Conservation (phyloP, 2,888 invertebrate genomes). For the Allacma fusca region DNA sequence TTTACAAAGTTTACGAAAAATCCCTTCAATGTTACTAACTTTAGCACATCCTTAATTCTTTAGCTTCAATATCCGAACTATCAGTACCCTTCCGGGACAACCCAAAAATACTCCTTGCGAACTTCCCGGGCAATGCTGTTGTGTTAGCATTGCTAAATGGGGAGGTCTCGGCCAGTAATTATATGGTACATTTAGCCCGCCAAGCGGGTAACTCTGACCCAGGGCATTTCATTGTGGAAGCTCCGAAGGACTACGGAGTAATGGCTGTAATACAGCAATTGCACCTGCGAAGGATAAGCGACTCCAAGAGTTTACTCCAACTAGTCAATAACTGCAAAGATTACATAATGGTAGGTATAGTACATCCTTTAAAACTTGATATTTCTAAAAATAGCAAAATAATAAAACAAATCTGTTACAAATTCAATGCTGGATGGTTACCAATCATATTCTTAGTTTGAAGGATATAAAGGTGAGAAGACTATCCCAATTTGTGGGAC, state of each 20-base stretch:
- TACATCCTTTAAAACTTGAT: no score
- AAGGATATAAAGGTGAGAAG: slow-evolving; percentile 35
- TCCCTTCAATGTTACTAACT: no score
- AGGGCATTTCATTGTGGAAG: slow-evolving; percentile 32
- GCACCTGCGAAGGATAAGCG: slow-evolving; percentile 32
- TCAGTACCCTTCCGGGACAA: slow-evolving; percentile 35
- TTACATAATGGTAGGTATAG: slow-evolving; percentile 25
- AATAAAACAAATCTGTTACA: no score
- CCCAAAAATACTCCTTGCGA: slow-evolving; percentile 27
- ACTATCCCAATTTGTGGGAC: slow-evolving; percentile 33
- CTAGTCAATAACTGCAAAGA: slow-evolving; percentile 41
- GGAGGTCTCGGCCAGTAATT: slow-evolving; percentile 27
- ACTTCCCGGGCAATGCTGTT: slow-evolving; percentile 33
- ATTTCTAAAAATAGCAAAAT: no score
- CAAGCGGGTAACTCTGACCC: slow-evolving; percentile 39
- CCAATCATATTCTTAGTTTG: slow-evolving; percentile 36
- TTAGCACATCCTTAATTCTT: no score
- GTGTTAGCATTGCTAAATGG: slow-evolving; percentile 26
- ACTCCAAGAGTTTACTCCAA: slow-evolving; percentile 29
- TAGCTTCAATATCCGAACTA: slow-evolving; percentile 36
- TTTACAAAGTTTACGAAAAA: no score
- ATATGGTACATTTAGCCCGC: slow-evolving; percentile 35
- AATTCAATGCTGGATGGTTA: no score
- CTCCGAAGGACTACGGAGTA: slow-evolving; percentile 33
- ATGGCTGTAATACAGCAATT: slow-evolving; percentile 41